Percentiles rank a stretch among this genome's conserved stretches.
Conservation (phyloP, 2,888 invertebrate genomes). For the Apotomis betuletana region DNA sequence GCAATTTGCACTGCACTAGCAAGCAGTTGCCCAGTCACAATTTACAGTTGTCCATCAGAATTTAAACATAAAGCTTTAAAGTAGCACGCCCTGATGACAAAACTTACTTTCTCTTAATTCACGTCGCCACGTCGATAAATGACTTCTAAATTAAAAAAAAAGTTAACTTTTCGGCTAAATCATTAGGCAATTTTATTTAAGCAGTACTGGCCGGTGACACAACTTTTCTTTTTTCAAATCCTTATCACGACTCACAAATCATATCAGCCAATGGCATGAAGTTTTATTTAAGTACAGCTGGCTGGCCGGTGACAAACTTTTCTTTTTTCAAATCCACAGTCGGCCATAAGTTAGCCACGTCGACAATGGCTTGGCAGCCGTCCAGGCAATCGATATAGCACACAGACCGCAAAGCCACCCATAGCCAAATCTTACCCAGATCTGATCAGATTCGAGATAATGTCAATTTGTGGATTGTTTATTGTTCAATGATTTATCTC, state of each 20-base stretch:
- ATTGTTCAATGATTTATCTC: conserved; percentile 23
- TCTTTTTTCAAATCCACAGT: conserved; percentile 23
- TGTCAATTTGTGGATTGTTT: conserved; percentile 35
- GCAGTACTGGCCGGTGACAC: no score
- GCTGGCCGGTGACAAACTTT: conserved; percentile 30
- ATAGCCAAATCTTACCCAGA: conserved; percentile 36
- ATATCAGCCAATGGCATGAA: conserved; percentile 7
- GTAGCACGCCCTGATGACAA: no score
- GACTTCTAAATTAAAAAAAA: no score
- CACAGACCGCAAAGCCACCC: conserved; percentile 14
- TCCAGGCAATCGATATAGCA: conserved; percentile 39
- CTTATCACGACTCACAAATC: conserved; percentile 3
- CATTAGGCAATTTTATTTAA: no score
- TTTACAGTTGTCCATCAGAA: no score
- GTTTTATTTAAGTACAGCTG: conserved; percentile 15
- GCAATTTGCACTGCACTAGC: no score
- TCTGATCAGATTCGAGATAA: conserved; percentile 38
- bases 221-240: not conserved
- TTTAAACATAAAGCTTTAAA: no score
- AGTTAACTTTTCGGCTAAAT: no score
- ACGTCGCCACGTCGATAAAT: no score
- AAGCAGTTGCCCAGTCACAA: no score
- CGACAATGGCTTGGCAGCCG: conserved; percentile 35
- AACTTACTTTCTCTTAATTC: no score
- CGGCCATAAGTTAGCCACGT: conserved; percentile 37